phyloP scores from a whole-genome alignment of 1,140 invertebrate genomes.

The Bicyclus anynana region DNA sequence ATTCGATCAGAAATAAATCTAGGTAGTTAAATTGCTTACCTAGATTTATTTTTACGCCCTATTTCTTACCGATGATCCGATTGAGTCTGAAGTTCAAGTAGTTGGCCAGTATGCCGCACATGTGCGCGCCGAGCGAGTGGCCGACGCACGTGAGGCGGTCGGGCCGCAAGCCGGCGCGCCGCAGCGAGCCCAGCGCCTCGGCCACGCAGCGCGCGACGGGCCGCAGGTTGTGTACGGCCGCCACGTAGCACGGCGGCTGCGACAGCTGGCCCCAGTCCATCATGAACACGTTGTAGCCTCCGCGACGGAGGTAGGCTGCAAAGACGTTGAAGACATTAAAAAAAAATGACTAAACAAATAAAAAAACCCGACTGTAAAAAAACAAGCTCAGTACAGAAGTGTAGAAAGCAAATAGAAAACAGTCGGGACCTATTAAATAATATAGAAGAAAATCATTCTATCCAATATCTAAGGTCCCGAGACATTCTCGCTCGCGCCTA shows the following conservation, averaged over 20 bases:
- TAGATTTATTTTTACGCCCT: neutral
- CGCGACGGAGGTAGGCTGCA: constrained; percentile 83
- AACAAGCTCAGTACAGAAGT: too few relatives aligned
- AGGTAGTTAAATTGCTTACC: too few relatives aligned
- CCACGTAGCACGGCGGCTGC: constrained; percentile 84
- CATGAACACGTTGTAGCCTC: constrained; percentile 86
- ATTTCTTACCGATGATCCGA: constrained; percentile 64
- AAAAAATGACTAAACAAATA: too few relatives aligned
- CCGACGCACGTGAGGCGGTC: constrained; percentile 83
- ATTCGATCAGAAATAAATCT: too few relatives aligned
- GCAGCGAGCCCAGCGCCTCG: constrained; percentile 78
- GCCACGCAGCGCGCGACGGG: constrained; percentile 83
- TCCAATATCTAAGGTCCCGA: too few relatives aligned
- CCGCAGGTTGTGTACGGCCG: constrained; percentile 83
- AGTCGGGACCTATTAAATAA: too few relatives aligned
- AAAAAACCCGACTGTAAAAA: too few relatives aligned
- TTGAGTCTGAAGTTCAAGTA: constrained; percentile 63
- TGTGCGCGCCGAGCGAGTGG: constrained; percentile 85
- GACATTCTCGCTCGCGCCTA: too few relatives aligned
- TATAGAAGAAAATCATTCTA: too few relatives aligned
- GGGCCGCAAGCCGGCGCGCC: constrained; percentile 79
- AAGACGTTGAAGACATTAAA: too few relatives aligned
- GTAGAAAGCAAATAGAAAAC: too few relatives aligned
- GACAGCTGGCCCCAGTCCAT: constrained; percentile 85
- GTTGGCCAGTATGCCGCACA: constrained; percentile 86